Evolutionary conservation across 2,113 vertebrate genomes (phyloP).

Genomic region (Phalacrocorax brasilianus): DNA sequence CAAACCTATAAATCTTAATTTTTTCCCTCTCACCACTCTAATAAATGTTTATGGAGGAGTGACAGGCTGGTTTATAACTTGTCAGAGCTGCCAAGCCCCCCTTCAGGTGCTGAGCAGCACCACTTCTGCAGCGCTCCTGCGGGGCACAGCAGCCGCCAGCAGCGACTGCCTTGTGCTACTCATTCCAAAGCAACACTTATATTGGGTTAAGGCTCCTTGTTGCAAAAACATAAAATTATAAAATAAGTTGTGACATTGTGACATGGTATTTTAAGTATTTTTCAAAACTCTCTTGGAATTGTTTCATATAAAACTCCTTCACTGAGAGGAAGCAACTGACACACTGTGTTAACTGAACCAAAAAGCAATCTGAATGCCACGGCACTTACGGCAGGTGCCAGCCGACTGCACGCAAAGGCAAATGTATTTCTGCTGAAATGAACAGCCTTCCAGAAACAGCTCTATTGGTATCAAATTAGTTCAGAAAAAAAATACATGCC

Average conservation of each 20-base stretch:
- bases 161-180: background rate
- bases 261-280: background rate
- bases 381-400: background rate
- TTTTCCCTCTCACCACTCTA: background rate
- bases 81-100: background rate
- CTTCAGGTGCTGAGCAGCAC: background rate
- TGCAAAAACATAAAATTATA: background rate
- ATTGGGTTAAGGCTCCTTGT: accelerated
- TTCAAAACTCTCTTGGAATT: background rate
- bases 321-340: background rate
- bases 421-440: background rate
- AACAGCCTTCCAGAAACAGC: background rate
- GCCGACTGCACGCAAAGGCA: background rate
- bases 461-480: background rate
- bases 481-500: background rate
- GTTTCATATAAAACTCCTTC: background rate
- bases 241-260: background rate
- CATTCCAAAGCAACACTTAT: background rate
- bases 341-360: background rate
- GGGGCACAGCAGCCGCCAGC: background rate
- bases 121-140: background rate
- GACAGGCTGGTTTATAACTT: background rate
- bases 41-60: background rate
- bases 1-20: background rate
- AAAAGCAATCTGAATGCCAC: background rate